Base-by-base conservation (phyloP, 2,113 vertebrate species). In the Pheucticus melanocephalus region DNA sequence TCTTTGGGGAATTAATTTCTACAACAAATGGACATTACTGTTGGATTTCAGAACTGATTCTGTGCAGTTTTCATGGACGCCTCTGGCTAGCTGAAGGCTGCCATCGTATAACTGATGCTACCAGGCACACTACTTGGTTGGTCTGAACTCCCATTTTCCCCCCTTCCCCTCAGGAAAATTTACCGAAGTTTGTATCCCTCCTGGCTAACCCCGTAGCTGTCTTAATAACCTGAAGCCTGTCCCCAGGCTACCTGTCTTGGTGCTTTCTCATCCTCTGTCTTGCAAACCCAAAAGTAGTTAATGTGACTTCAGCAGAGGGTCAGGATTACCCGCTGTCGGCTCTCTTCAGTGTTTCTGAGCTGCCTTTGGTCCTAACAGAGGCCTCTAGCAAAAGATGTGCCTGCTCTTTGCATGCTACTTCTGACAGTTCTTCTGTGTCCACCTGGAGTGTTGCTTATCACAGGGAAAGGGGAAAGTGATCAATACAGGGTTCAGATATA, bases 51-150 rank as follows among this genome's bases (percentile, higher is more conserved):
- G 92, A 96, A 94, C 54, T 28, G 89, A 94, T 93, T 88, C 88
- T 87, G 68, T 95, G 89, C 53, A 87, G 94, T 93, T 93, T 89
- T 95, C 88, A 66, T 72, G 97, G 93, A 93, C 35, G 97, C 97
- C 97, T 97, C 97, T 95, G 96, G 98, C 97, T 97, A 61, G 96
- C 97, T 97, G 96, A 92, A 94, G 97, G 98, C 97, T 97, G 91
- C 97, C 96, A 53, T 61, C 15, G 2, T 27, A 31, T 93, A 95
- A 97, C 92, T 96, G 73, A 93, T 84, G 88, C 92, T 97, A 97
- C 93, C 73, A 47, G 89, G 91, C 93, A 77, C 8, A 11, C 88
- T 94, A 44, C 88, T 86, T 86, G 92, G 95, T 92, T 96, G 96
- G 97, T 95, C 94, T 97, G 64, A 95, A 69, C 88, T 77, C 78